Evolutionary conservation across 37 sponge, comb jelly and placozoan species (phyloP), one percentile per base, ranked within the genome.

Genomic region (Hormiphora californensis): DNA sequence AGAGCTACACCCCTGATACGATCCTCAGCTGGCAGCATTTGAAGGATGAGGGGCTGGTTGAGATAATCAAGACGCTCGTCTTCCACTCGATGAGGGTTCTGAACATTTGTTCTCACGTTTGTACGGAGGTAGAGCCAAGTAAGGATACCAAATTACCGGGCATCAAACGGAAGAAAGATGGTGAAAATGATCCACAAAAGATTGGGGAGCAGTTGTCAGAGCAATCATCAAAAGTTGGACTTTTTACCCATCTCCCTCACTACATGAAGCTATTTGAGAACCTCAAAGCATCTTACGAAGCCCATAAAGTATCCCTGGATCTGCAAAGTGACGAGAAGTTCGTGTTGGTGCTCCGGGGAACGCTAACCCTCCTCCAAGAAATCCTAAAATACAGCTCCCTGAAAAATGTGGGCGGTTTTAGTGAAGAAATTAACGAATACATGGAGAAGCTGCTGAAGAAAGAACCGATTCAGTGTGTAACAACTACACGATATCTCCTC

Each of bases 211-310:
- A 32, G 22, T n/a, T n/a, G n/a, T n/a, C n/a, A n/a, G 81, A 73
- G 17, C 46, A 28, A 28, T 43, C 40, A 25, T 40, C 44, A 27
- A 39, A 41, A 73, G 81, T 73, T 41, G 81, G 81, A n/a, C 17
- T 46, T 0, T 73, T 73, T 28, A 73, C 81, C 2, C 12, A 43
- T 28, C 46, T 73, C 3, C 81, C 81, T n/a, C 81, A 73, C 44
- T 73, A 73, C 23, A 73, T 73, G 81, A 73, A 73, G 81, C 35
- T 73, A 12, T 73, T 43, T 73, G 81, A 73, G 44, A 73, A 73
- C 23, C 23, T 73, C 27, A 73, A 73, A 41, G 32, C 81, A 23
- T 73, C 81, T 23, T 73, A 73, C 43, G 81, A 73, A 41, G 81
- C 81, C 5, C 81, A 73, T 33, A 73, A 73, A 73, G 81, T 73